A percentile compares a stretch with the other conserved stretches of the same genome.
Evolutionary conservation across 2,888 invertebrate genomes (phyloP).

Genomic region (Seira sanloemensis): DNA sequence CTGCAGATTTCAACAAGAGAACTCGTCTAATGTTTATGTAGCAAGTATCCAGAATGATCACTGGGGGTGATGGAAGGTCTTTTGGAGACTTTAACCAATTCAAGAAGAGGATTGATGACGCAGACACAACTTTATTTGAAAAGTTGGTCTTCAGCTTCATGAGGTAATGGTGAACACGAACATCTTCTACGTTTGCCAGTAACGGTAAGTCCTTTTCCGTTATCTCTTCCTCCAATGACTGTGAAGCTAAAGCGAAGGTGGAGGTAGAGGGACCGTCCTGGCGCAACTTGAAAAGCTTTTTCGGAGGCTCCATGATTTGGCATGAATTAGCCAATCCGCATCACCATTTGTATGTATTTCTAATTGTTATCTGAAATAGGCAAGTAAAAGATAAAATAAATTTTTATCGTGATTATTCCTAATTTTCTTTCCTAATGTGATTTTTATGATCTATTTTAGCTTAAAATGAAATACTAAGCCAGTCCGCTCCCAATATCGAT

Average conservation of each 20-base stretch:
- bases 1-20: neutral
- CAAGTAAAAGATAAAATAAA: no score
- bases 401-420: no score
- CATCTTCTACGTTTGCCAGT: conserved; percentile 72
- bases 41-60: conserved; percentile 69
- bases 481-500: no score
- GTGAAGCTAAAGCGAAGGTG: no score
- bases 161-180: conserved; percentile 74
- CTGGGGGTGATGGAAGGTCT: neutral
- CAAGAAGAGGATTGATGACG: conserved; percentile 71
- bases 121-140: conserved; percentile 63
- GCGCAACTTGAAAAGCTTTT: neutral
- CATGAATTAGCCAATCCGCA: no score
- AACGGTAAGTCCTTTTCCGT: conserved; percentile 70
- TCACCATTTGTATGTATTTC: no score
- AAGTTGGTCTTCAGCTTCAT: conserved; percentile 71
- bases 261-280: neutral
- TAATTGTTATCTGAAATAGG: no score
- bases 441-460: no score
- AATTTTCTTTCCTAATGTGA: no score
- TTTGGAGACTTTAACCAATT: conserved; percentile 29
- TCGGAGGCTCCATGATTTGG: conserved; percentile 19
- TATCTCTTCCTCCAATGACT: conserved; percentile 32
- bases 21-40: conserved; percentile 61
- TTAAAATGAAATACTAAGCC: no score